These are phyloP conservation scores for Bombylius discolor DNA, from an alignment of 2,888 invertebrate genomes.

Conservation along the genomic window DNA sequence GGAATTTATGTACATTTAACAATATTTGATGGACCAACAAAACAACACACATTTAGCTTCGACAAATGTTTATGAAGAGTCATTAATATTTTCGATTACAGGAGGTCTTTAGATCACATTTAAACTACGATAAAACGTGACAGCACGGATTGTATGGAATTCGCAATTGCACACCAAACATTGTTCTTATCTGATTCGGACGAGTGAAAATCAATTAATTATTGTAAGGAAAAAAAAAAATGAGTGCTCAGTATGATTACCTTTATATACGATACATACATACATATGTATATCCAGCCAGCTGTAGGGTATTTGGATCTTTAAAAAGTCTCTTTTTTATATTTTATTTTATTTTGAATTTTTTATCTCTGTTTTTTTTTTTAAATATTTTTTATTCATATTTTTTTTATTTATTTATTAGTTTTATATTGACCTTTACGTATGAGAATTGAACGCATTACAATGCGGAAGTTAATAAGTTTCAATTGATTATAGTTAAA, in stretches of 20 bases:
- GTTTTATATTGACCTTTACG: neutral
- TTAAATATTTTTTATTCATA: neutral
- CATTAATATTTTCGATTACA: slow-evolving; percentile 17
- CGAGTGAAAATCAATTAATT: slow-evolving; percentile 14
- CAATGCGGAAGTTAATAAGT: neutral
- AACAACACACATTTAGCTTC: neutral
- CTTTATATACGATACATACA: too few species aligned
- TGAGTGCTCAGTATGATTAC: neutral
- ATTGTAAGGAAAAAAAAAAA: slow-evolving; percentile 3
- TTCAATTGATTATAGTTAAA: neutral
- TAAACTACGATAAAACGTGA: slow-evolving; percentile 19
- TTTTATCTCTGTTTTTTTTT: too few species aligned
- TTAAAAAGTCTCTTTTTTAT: neutral
- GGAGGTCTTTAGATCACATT: slow-evolving; percentile 22
- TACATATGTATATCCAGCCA: neutral
- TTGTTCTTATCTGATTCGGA: slow-evolving; percentile 12
- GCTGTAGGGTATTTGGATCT: neutral
- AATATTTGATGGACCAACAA: neutral
- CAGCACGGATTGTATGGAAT: slow-evolving; percentile 20
- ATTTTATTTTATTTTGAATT: neutral
- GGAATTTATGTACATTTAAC: neutral
- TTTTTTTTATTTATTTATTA: neutral
- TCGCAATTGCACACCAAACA: slow-evolving; percentile 14
- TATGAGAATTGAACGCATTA: neutral
- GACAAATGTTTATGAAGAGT: slow-evolving; percentile 6